Evolutionary conservation across 2,888 invertebrate genomes (phyloP), one percentile per base, ranked within the genome.

Genomic region (Julus scanicus): DNA sequence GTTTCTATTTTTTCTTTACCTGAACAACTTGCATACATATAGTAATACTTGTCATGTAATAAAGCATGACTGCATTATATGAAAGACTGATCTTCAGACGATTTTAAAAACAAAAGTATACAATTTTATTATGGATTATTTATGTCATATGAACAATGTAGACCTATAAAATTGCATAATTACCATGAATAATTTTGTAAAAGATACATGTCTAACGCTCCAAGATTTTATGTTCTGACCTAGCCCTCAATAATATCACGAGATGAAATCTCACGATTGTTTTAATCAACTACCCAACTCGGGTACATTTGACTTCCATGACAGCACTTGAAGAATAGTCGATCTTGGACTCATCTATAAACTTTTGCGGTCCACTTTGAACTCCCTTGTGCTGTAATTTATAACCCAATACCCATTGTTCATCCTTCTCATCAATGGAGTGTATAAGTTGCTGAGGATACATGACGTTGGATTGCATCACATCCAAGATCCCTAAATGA

Each of bases 231-330:
- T 29, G 71, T 71, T 29, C 71, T 71, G 71, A 71, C 20, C 29
- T 71, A 29, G 71, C 71, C 71, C 71, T 71, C 71, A 29, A 71
- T 71, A 71, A 71, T 71, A 71, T 71, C 71, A 71, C 71, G 29
- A 71, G 71, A 29, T 71, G 71, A 71, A n/a, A 71, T 71, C 71
- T 71, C 71, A 71, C 71, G 71, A 71, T 71, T 71, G 71, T 71
- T 71, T 71, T 71, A 71, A 71, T 71, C n/a, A 29, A 71, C 71
- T 71, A 11, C 71, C 71, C 71, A 71, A 71, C 29, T 29, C 71
- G 29, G 71, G 71, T 29, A 71, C 71, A 29, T 71, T 71, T 71
- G 71, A 71, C 71, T 71, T 71, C 71, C 71, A 29, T 71, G 71
- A 71, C 71, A 71, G 71, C 71, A 5, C 71, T 71, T 71, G 71